A percentile compares a stretch with the other conserved stretches of the same genome.
phyloP scores from a whole-genome alignment of 2,888 invertebrate genomes.

The Lampropteryx suffumata region DNA sequence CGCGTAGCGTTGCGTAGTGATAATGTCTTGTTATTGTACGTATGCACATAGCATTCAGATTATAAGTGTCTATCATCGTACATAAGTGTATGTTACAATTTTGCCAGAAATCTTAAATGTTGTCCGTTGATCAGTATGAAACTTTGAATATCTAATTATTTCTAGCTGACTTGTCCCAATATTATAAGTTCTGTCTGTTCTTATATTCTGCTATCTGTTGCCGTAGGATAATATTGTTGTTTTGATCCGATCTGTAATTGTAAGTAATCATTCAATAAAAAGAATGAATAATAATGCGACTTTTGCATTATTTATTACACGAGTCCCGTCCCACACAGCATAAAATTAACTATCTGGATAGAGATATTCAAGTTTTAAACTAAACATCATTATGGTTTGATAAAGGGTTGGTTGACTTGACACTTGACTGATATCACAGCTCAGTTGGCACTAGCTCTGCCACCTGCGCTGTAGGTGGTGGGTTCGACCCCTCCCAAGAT shows the following conservation, averaged over 20 bases:
- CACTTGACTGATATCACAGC: no score
- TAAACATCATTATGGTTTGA: no score
- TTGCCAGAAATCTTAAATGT: conserved; percentile 22
- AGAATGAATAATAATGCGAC: conserved; percentile 31
- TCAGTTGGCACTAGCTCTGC: no score
- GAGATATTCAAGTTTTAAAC: no score
- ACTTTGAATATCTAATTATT: conserved; percentile 17
- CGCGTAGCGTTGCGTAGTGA: conserved; percentile 27
- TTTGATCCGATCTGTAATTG: conserved; percentile 37
- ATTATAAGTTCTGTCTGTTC: conserved; percentile 16
- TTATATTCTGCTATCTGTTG: conserved; percentile 23
- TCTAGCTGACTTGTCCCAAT: conserved; percentile 26
- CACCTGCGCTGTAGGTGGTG: no score
- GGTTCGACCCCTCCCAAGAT: no score
- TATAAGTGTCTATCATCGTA: conserved; percentile 19
- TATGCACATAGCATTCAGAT: conserved; percentile 19
- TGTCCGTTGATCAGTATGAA: conserved; percentile 18
- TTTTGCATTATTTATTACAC: no score
- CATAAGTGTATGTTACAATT: conserved; percentile 24
- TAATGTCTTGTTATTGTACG: conserved; percentile 17
- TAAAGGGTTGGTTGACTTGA: no score
- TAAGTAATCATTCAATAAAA: conserved; percentile 39
- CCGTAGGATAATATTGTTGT: conserved; percentile 29
- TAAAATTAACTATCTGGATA: no score
- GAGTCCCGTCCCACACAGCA: no score